phyloP scores from a whole-genome alignment of 2,888 invertebrate species.

The Drosophila merina region DNA sequence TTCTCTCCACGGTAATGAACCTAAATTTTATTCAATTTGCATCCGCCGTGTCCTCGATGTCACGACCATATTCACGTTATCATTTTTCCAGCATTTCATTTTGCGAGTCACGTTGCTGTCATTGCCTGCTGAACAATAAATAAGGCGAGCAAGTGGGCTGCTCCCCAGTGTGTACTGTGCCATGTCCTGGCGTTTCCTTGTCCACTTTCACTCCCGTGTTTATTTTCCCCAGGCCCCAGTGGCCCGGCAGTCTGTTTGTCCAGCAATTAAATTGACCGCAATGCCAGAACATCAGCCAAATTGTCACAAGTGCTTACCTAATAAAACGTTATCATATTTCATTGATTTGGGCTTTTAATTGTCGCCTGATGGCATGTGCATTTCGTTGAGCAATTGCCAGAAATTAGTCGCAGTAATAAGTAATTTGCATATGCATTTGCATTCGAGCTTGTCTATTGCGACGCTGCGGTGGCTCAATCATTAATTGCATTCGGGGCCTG shows the following conservation, averaged over 20 bases:
- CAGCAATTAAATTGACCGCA: slow-evolving; percentile 40
- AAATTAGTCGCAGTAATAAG: slow-evolving; percentile 24
- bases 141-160: slow-evolving; percentile 34
- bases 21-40: not conserved
- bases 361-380: slow-evolving; percentile 23
- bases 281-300: slow-evolving; percentile 11
- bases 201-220: slow-evolving; percentile 9
- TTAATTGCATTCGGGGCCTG: slow-evolving; percentile 57
- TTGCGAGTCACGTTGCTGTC: slow-evolving; percentile 69
- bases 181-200: not conserved
- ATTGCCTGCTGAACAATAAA: slow-evolving; percentile 54
- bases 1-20: not conserved
- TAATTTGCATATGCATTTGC: slow-evolving; percentile 47
- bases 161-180: slow-evolving; percentile 14
- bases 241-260: slow-evolving; percentile 14
- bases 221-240: not conserved
- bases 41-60: slow-evolving; percentile 32
- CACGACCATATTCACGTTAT: slow-evolving; percentile 64
- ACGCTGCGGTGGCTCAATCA: slow-evolving; percentile 40
- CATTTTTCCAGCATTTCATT: slow-evolving; percentile 73
- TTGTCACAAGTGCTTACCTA: slow-evolving; percentile 24
- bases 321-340: slow-evolving; percentile 44
- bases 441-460: slow-evolving; percentile 18
- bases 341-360: slow-evolving; percentile 53
- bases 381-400: slow-evolving; percentile 29